phyloP scores from a whole-genome alignment of 2,888 invertebrate species.

The Nemotelus nigrinus region DNA sequence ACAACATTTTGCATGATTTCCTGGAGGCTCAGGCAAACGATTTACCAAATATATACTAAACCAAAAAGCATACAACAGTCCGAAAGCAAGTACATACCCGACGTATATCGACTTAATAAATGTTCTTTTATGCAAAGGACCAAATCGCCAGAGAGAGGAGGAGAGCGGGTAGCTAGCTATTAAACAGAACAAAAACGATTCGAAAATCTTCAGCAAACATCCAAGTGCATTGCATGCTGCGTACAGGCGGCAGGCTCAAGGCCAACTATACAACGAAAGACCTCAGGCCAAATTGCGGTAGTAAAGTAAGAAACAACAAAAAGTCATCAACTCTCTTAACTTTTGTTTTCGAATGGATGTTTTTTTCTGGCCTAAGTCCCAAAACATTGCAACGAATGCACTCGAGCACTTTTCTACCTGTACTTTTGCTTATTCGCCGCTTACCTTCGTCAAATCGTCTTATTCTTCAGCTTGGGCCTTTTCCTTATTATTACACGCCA shows the following conservation, averaged over 20 bases:
- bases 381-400: neutral
- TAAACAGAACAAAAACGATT: neutral
- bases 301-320: neutral
- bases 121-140: neutral
- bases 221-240: no score
- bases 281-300: neutral
- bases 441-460: neutral
- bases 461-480: neutral
- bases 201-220: neutral
- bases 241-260: neutral
- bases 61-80: no score
- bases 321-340: neutral
- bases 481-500: slow-evolving; percentile 7
- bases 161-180: neutral
- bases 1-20: no score
- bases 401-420: neutral
- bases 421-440: neutral
- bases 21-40: no score
- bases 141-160: neutral
- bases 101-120: neutral
- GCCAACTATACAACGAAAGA: neutral
- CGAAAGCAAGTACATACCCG: no score
- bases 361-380: neutral
- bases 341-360: neutral
- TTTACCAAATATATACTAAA: no score